A percentile compares a stretch with the other conserved stretches of the same genome.
phyloP scores from a whole-genome alignment of 2,888 invertebrate genomes.

The Leptinotarsa peninsularis region DNA sequence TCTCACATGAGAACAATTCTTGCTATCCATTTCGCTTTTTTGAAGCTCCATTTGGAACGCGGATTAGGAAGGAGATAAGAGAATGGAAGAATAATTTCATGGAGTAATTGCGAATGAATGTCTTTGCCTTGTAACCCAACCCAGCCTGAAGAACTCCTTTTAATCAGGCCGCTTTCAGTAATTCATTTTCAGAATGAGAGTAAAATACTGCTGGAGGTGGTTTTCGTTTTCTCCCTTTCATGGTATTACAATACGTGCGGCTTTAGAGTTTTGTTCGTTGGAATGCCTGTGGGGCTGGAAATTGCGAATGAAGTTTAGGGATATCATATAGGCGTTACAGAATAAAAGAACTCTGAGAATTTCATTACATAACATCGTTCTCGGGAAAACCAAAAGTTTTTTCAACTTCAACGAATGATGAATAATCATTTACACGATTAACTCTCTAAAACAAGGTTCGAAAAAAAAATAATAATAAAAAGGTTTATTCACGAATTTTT shows the following conservation, averaged over 20 bases:
- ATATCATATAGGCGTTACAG: not conserved
- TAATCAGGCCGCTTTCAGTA: slow-evolving; percentile 38
- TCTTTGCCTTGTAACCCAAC: slow-evolving; percentile 34
- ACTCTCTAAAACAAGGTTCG: no score
- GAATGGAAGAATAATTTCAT: slow-evolving; percentile 15
- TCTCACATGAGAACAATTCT: not conserved
- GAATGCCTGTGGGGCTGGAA: not conserved
- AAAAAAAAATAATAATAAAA: no score
- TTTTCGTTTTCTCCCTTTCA: slow-evolving; percentile 15
- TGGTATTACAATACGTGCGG: slow-evolving; percentile 14
- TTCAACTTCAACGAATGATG: no score
- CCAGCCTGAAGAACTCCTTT: slow-evolving; percentile 34
- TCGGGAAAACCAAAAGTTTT: not conserved
- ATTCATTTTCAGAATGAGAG: slow-evolving; percentile 35
- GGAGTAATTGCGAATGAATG: slow-evolving; percentile 38
- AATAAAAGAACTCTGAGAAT: not conserved
- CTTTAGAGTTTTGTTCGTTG: not conserved
- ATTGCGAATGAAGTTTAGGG: not conserved
- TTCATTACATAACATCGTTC: not conserved
- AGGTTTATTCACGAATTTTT: no score
- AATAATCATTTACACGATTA: no score
- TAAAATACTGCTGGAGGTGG: slow-evolving; percentile 24
- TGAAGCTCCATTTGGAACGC: not conserved
- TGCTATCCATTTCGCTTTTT: slow-evolving; percentile 7
- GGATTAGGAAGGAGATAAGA: slow-evolving; percentile 10